phyloP scores from a whole-genome alignment of 2,888 invertebrate species.

The Cecidostiba fungosa region DNA sequence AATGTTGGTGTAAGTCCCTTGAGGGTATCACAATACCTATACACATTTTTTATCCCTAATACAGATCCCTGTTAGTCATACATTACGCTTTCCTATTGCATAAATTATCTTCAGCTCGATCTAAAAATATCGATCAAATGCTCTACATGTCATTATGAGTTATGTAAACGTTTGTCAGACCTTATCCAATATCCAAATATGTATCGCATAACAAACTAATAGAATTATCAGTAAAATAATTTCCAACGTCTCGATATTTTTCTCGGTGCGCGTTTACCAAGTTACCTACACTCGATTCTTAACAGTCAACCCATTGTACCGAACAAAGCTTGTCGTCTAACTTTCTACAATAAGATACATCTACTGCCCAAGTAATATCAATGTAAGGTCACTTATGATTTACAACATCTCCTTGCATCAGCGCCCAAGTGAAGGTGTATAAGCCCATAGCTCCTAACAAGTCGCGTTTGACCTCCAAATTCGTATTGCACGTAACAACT shows the following conservation, averaged over 20 bases:
- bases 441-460: neutral
- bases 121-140: constrained; percentile 1
- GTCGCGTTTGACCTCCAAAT: constrained; percentile 10
- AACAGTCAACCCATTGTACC: constrained; percentile 4
- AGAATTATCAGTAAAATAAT: too few relatives aligned
- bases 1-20: constrained; percentile 29
- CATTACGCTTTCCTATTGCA: neutral
- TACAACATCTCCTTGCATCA: constrained; percentile 36
- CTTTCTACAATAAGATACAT: neutral
- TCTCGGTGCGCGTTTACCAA: neutral
- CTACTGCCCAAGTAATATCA: neutral
- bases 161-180: neutral
- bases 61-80: constrained; percentile 1
- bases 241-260: neutral
- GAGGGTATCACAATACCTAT: neutral
- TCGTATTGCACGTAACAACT: neutral
- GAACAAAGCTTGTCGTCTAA: neutral
- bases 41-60: neutral
- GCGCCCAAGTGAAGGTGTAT: neutral
- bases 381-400: constrained; percentile 38
- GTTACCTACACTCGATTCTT: neutral
- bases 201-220: neutral
- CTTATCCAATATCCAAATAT: neutral
- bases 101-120: neutral
- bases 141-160: neutral